Conservation (phyloP, 2,113 vertebrate genomes). For the Cranoglanis bouderius region DNA sequence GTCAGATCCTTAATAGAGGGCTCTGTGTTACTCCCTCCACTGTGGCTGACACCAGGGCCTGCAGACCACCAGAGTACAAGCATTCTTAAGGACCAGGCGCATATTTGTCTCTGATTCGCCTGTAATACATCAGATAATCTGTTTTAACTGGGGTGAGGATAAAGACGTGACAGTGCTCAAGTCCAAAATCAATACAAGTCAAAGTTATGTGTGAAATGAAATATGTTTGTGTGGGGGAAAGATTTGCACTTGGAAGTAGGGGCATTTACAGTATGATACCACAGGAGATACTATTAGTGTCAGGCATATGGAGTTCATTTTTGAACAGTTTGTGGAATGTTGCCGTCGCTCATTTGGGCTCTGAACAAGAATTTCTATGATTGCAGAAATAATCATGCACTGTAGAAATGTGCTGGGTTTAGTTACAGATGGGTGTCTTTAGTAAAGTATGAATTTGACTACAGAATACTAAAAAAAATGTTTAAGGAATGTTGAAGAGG, state of each 20-base stretch:
- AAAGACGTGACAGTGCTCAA: not conserved
- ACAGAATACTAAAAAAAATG: constrained; percentile 8
- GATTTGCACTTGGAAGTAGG: constrained; percentile 11
- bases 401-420: constrained; percentile 6
- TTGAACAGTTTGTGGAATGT: constrained; percentile 39
- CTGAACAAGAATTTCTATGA: constrained; percentile 36
- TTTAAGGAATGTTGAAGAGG: not conserved
- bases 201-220: constrained; percentile 2
- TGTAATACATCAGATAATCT: constrained; percentile 17
- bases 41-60: constrained; percentile 28
- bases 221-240: not conserved
- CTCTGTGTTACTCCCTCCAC: constrained; percentile 46
- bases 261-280: constrained; percentile 24
- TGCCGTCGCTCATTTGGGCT: constrained; percentile 21
- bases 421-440: not conserved
- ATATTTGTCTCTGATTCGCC: constrained; percentile 27
- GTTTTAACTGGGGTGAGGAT: not conserved
- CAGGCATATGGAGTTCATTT: constrained; percentile 35
- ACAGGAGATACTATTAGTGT: constrained; percentile 20
- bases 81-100: constrained; percentile 18
- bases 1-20: constrained; percentile 49
- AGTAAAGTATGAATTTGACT: not conserved
- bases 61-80: constrained; percentile 21
- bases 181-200: constrained; percentile 28
- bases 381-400: constrained; percentile 10